Conservation (phyloP, 2,113 vertebrate genomes). For the Pollachius pollachius region DNA sequence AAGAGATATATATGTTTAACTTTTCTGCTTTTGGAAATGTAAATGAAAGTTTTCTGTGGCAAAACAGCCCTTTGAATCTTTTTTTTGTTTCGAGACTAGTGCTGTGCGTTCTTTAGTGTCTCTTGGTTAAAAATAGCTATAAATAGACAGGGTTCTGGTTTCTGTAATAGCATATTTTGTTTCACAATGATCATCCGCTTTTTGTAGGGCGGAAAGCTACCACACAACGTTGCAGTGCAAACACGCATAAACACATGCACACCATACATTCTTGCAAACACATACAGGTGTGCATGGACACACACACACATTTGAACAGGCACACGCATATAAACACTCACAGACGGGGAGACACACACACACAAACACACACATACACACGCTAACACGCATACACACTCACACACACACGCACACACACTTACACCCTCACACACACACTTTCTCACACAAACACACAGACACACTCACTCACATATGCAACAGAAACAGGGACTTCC, state of each 20-base stretch:
- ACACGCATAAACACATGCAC: constrained; percentile 15
- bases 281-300: constrained; percentile 16
- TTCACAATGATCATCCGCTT: constrained; percentile 69
- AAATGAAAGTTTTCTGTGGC: no score
- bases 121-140: constrained; percentile 51
- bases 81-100: neutral
- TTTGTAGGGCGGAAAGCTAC: constrained; percentile 54
- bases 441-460: constrained; percentile 25
- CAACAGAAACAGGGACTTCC: constrained; percentile 66
- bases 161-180: constrained; percentile 64
- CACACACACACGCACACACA: constrained; percentile 1
- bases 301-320: constrained; percentile 10
- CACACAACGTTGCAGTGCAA: constrained; percentile 19
- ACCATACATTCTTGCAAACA: constrained; percentile 4
- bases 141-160: constrained; percentile 74
- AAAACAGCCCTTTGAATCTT: no score
- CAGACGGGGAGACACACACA: constrained; percentile 12
- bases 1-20: no score
- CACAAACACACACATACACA: constrained; percentile 15
- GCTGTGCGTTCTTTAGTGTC: neutral
- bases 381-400: constrained; percentile 8
- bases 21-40: no score
- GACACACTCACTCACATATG: constrained; percentile 12
- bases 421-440: constrained; percentile 13
- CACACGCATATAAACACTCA: constrained; percentile 21